These are phyloP conservation scores for Ephialtes manifestator DNA, from an alignment of 2,888 invertebrate genomes.

Conservation along the genomic window DNA sequence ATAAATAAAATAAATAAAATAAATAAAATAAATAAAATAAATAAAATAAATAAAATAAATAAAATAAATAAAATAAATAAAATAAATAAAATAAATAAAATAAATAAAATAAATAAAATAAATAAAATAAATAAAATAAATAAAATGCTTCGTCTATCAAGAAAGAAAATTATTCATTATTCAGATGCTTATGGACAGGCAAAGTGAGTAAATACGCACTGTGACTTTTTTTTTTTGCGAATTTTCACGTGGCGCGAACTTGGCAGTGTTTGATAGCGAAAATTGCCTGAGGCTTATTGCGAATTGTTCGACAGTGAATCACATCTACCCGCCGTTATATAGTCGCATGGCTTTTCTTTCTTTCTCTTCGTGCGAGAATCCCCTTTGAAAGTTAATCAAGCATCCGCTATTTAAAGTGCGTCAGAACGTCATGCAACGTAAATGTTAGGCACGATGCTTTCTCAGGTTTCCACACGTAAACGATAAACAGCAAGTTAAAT, in stretches of 20 bases:
- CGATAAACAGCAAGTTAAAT: neutral
- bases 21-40: too few relatives aligned
- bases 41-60: too few relatives aligned
- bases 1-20: too few relatives aligned
- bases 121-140: too few relatives aligned
- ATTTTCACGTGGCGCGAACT: slow-evolving; percentile 25
- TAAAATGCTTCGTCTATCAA: too few relatives aligned
- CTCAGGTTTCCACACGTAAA: neutral
- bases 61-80: too few relatives aligned
- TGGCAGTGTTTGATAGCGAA: slow-evolving; percentile 5
- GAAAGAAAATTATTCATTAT: too few relatives aligned
- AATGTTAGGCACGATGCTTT: slow-evolving; percentile 17
- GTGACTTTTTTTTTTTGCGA: too few relatives aligned
- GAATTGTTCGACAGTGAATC: slow-evolving; percentile 52
- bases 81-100: too few relatives aligned
- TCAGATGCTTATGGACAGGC: too few relatives aligned
- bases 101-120: too few relatives aligned
- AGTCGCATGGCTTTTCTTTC: neutral
- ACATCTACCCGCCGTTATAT: slow-evolving; percentile 8
- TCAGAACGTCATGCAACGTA: neutral
- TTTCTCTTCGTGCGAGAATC: slow-evolving; percentile 27
- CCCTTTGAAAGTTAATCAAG: slow-evolving; percentile 42
- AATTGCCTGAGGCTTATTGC: slow-evolving; percentile 2
- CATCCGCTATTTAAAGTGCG: neutral
- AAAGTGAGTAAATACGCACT: too few relatives aligned